phyloP scores from a whole-genome alignment of 37 sponge, comb jelly and placozoan species.

The Spongilla lacustris region DNA sequence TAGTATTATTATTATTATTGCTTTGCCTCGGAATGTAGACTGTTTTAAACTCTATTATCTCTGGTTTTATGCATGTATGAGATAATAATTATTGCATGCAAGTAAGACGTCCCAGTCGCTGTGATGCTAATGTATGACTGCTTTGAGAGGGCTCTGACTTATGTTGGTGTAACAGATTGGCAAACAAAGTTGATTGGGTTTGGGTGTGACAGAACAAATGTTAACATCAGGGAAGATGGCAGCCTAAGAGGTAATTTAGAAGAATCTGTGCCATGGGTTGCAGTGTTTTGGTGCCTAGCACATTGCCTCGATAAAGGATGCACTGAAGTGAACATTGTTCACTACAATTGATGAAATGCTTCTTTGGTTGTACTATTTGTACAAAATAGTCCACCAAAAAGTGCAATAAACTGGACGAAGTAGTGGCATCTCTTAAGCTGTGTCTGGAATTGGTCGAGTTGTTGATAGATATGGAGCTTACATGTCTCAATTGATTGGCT shows the following conservation, averaged over 20 bases:
- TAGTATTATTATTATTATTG: no score
- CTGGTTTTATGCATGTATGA: no score
- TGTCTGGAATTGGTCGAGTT: conserved; percentile 23
- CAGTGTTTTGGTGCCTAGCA: conserved; percentile 74
- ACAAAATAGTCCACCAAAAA: conserved; percentile 70
- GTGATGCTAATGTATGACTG: conserved; percentile 7
- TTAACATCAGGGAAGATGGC: conserved; percentile 27
- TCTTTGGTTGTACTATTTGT: conserved; percentile 51
- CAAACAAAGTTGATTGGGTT: conserved; percentile 53
- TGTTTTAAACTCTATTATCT: no score
- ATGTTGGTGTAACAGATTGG: conserved; percentile 21
- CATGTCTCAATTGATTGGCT: conserved; percentile 30
- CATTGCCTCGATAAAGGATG: conserved; percentile 65
- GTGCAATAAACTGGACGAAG: conserved; percentile 52
- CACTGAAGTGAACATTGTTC: conserved; percentile 60
- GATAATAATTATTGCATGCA: no score
- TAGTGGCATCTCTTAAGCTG: conserved; percentile 35
- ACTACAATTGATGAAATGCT: conserved; percentile 70
- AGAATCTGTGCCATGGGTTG: conserved; percentile 41
- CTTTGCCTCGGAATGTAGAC: no score
- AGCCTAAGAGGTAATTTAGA: conserved; percentile 23
- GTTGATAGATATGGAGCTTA: conserved; percentile 54
- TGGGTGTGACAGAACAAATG: conserved; percentile 59
- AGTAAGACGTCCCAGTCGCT: no score
- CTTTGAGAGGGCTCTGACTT: not conserved